phyloP scores from a whole-genome alignment of 2,113 vertebrate genomes.

The Heloderma charlesbogerti region DNA sequence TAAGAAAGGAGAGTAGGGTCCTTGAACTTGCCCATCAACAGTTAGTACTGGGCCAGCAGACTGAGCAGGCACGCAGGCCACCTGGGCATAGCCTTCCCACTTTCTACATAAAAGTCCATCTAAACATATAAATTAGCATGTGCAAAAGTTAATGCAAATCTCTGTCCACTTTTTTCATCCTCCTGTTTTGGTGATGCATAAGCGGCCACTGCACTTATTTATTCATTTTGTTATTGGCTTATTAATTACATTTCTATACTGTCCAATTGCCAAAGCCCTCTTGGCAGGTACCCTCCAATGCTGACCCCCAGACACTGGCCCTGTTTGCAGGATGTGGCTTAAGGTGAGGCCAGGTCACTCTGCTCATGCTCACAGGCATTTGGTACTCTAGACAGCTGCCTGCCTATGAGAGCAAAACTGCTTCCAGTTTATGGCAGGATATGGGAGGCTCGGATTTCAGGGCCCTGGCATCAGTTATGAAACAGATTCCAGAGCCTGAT shows the following conservation, averaged over 20 bases:
- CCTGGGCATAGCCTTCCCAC: background rate
- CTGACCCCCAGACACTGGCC: too few relatives aligned
- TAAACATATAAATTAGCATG: background rate
- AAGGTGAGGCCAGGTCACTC: background rate
- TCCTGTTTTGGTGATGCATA: too few relatives aligned
- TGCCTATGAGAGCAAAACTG: background rate
- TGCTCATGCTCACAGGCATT: background rate
- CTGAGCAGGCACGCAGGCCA: background rate
- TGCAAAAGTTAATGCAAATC: background rate
- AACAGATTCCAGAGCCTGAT: background rate
- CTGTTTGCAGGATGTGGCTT: background rate
- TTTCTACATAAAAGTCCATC: too few relatives aligned
- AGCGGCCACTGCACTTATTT: too few relatives aligned
- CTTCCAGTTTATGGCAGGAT: background rate
- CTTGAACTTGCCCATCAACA: too few relatives aligned
- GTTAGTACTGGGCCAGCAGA: background rate
- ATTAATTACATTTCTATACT: too few relatives aligned
- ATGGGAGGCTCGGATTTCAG: background rate
- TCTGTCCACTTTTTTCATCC: background rate
- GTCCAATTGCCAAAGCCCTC: too few relatives aligned
- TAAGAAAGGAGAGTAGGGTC: background rate
- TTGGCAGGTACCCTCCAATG: background rate
- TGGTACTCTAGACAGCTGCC: background rate
- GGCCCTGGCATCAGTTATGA: background rate
- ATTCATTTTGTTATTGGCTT: too few relatives aligned